A percentile compares a stretch with the other conserved stretches of the same genome.
These are phyloP conservation scores for Uloborus plumipes DNA, from an alignment of 2,888 invertebrate genomes.

Conservation along the genomic window DNA sequence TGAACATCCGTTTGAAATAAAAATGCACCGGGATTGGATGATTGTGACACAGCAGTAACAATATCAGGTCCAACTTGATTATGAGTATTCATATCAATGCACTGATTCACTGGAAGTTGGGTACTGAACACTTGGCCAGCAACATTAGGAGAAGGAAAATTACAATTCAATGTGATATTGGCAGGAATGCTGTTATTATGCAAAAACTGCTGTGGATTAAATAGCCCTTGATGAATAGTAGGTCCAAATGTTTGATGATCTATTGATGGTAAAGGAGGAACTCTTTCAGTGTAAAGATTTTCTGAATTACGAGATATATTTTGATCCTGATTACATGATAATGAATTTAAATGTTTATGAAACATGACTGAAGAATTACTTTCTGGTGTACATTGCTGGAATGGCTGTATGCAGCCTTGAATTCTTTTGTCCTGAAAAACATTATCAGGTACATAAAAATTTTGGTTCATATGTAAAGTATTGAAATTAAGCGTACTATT, in stretches of 20 bases:
- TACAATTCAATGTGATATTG: constrained; percentile 54
- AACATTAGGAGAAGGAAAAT: constrained; percentile 48
- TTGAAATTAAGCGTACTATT: constrained; percentile 35
- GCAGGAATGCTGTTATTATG: constrained; percentile 47
- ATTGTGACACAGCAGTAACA: constrained; percentile 48
- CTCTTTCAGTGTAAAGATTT: constrained; percentile 44
- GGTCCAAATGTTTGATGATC: constrained; percentile 46
- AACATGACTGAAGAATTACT: constrained; percentile 47
- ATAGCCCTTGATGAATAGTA: constrained; percentile 45
- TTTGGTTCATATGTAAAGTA: constrained; percentile 46
- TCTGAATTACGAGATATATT: constrained; percentile 30
- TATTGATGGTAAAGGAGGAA: constrained; percentile 44
- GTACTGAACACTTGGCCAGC: constrained; percentile 52
- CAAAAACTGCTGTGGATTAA: constrained; percentile 52
- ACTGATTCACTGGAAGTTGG: constrained; percentile 59
- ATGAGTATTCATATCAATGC: constrained; percentile 50
- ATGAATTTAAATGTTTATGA: constrained; percentile 46
- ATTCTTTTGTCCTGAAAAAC: constrained; percentile 53
- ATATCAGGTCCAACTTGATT: constrained; percentile 30
- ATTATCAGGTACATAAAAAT: constrained; percentile 57
- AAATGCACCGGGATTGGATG: constrained; percentile 47
- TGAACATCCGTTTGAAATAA: constrained; percentile 49
- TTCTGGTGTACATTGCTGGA: constrained; percentile 46
- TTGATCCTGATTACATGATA: constrained; percentile 46
- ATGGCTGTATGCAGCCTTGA: constrained; percentile 52